These are phyloP conservation scores for Panurus biarmicus DNA, from an alignment of 2,113 vertebrate genomes.

Conservation along the genomic window DNA sequence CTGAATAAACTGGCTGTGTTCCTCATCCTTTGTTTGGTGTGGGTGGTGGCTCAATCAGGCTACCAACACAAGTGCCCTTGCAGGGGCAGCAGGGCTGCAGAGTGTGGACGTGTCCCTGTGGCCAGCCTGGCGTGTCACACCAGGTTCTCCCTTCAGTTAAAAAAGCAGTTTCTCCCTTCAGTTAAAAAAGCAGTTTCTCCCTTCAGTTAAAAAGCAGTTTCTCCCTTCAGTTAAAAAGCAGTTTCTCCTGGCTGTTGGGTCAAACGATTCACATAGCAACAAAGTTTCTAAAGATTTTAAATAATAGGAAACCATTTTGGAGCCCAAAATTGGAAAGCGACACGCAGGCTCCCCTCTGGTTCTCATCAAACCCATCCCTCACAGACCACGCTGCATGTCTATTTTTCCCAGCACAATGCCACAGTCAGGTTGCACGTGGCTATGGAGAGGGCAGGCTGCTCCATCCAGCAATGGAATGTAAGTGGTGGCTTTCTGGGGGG, in stretches of 20 bases:
- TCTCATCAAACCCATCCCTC: not conserved
- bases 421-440: not conserved
- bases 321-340: not conserved
- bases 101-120: accelerated
- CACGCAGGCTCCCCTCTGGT: not conserved
- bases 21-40: constrained; percentile 8
- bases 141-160: not conserved
- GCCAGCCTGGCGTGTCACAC: not conserved
- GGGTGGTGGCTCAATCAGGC: not conserved
- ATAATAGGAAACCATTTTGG: not conserved
- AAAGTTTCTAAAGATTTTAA: not conserved
- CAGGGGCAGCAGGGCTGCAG: accelerated
- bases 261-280: not conserved
- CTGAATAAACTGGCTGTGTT: not conserved
- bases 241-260: not conserved
- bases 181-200: not conserved
- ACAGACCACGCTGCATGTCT: accelerated
- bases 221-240: too few relatives aligned
- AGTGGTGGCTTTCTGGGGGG: not conserved
- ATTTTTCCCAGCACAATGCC: not conserved
- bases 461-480: not conserved
- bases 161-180: not conserved
- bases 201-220: not conserved
- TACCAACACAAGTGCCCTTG: not conserved
- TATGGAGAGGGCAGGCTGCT: not conserved